phyloP scores from a whole-genome alignment of 2,888 invertebrate species.

The Macaria liturata region DNA sequence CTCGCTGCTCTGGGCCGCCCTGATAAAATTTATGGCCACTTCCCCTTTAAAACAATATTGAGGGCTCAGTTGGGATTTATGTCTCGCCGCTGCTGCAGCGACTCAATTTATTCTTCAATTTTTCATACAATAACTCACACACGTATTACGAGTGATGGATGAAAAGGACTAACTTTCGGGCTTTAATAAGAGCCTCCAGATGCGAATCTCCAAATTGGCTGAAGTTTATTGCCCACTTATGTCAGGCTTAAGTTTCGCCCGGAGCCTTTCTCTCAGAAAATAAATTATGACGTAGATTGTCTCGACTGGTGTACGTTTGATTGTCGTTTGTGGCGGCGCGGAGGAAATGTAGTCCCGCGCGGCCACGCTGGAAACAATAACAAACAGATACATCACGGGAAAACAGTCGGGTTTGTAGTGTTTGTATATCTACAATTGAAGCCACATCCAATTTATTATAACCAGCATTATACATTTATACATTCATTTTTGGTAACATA shows the following conservation, averaged over 20 bases:
- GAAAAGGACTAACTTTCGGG: slow-evolving; percentile 84
- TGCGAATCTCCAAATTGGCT: slow-evolving; percentile 84
- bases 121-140: slow-evolving; percentile 84
- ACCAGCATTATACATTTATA: no score
- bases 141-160: slow-evolving; percentile 84
- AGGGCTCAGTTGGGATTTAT: slow-evolving; percentile 84
- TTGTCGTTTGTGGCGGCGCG: slow-evolving; percentile 54
- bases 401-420: no score
- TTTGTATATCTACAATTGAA: no score
- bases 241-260: slow-evolving; percentile 82
- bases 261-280: slow-evolving; percentile 79
- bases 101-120: slow-evolving; percentile 84
- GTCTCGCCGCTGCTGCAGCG: slow-evolving; percentile 83
- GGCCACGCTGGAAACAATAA: slow-evolving; percentile 1
- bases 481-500: no score
- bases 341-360: slow-evolving; percentile 5
- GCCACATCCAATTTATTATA: no score
- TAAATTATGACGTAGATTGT: slow-evolving; percentile 81
- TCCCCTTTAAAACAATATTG: slow-evolving; percentile 85
- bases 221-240: slow-evolving; percentile 84
- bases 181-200: slow-evolving; percentile 84
- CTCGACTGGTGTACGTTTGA: slow-evolving; percentile 73
- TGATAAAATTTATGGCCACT: slow-evolving; percentile 84
- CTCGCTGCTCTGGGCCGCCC: slow-evolving; percentile 67
- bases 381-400: no score